Conservation (phyloP, 2,797 vertebrate genomes). For the Phaenicophaeus curvirostris region DNA sequence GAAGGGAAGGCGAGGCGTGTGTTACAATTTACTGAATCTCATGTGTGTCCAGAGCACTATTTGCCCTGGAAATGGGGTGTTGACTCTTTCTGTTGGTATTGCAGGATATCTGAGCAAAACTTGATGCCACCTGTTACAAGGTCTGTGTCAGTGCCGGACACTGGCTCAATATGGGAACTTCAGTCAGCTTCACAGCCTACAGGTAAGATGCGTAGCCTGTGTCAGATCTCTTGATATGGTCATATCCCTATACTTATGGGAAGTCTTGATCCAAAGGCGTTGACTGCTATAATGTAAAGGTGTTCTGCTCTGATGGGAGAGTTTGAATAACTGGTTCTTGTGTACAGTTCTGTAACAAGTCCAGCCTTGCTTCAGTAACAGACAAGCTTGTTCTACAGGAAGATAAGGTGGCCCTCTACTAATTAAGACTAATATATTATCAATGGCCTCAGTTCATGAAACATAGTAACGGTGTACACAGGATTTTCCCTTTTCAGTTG, state of each 20-base stretch:
- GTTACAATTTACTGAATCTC: slow-evolving; percentile 22
- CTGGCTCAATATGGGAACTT: slow-evolving; percentile 96
- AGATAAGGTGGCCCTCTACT: not conserved
- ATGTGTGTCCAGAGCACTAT: not conserved
- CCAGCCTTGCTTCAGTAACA: not conserved
- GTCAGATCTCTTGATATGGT: not conserved
- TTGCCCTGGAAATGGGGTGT: slow-evolving; percentile 17
- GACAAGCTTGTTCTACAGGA: not conserved
- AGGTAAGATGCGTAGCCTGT: slow-evolving; percentile 71
- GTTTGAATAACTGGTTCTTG: not conserved
- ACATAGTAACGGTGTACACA: not conserved
- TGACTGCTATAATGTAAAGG: not conserved
- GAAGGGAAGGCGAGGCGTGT: not conserved
- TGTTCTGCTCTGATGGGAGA: not conserved
- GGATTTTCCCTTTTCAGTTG: not conserved
- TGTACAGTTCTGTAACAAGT: not conserved
- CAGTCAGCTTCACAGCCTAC: slow-evolving; percentile 90
- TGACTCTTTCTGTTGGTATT: slow-evolving; percentile 70
- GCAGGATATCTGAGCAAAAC: slow-evolving; percentile 86
- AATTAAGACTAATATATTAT: not conserved
- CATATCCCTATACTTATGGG: not conserved
- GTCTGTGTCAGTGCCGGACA: slow-evolving; percentile 91
- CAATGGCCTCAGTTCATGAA: not conserved
- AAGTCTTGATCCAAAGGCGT: not conserved
- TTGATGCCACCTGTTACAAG: slow-evolving; percentile 89